Percentiles rank a stretch among this genome's conserved stretches.
Conservation (phyloP, 2,113 vertebrate genomes). For the Burhinus oedicnemus region DNA sequence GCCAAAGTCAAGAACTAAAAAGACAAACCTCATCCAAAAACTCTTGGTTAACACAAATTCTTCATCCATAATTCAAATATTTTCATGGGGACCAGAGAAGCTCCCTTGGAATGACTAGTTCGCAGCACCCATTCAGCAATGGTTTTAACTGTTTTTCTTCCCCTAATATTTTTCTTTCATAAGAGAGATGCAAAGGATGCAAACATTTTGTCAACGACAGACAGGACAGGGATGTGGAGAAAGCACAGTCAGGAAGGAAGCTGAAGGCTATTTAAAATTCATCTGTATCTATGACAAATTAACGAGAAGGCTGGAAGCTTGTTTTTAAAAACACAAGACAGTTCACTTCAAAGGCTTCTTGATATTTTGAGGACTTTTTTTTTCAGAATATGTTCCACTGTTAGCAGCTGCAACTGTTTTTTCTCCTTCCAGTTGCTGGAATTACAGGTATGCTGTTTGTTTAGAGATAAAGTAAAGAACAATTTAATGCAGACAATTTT, state of each 20-base stretch:
- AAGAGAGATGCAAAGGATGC: not conserved
- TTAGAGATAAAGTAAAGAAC: constrained; percentile 32
- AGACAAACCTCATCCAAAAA: not conserved
- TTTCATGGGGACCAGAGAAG: not conserved
- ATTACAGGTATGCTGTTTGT: not conserved
- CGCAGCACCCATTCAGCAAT: not conserved
- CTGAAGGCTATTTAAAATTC: constrained; percentile 54
- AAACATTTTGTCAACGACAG: constrained; percentile 59
- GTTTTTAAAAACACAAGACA: not conserved
- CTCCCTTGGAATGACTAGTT: not conserved
- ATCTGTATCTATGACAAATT: constrained; percentile 59
- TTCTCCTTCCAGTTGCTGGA: constrained; percentile 12
- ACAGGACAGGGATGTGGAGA: constrained; percentile 31
- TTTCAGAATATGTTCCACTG: not conserved
- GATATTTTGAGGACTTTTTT: not conserved
- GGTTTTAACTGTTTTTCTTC: not conserved
- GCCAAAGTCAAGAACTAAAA: not conserved
- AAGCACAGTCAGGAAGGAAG: constrained; percentile 62
- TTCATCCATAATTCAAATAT: not conserved
- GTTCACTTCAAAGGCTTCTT: constrained; percentile 38
- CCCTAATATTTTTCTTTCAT: not conserved
- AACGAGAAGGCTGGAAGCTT: constrained; percentile 55
- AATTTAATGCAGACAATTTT: not conserved
- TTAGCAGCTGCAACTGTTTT: not conserved
- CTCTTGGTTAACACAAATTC: not conserved